Percentiles rank a stretch among this genome's conserved stretches.
These are phyloP conservation scores for Mormoops blainvillei DNA, from an alignment of 2,113 vertebrate genomes.

Conservation along the genomic window DNA sequence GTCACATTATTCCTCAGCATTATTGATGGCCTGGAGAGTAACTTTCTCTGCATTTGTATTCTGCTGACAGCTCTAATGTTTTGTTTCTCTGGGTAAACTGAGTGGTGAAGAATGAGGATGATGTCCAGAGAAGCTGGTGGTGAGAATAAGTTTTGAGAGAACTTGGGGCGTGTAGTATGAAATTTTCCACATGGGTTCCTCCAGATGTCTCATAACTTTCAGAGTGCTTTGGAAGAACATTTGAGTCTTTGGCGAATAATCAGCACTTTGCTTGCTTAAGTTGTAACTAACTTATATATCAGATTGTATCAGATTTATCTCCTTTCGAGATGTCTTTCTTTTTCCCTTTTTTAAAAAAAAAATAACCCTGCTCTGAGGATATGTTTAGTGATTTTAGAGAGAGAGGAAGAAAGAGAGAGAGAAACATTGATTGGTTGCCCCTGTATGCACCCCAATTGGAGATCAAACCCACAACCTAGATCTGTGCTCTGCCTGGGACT, in stretches of 20 bases:
- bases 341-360: too few species aligned
- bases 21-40: neutral
- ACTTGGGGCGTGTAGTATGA: neutral
- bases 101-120: too few species aligned
- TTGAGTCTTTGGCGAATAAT: neutral
- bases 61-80: neutral
- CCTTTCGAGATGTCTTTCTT: neutral
- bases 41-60: neutral
- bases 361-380: too few species aligned
- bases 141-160: neutral
- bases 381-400: too few species aligned
- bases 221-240: neutral
- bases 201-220: neutral
- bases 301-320: neutral
- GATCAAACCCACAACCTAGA: too few species aligned
- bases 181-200: neutral
- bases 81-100: neutral
- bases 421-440: too few species aligned
- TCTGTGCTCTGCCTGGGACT: too few species aligned
- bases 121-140: neutral
- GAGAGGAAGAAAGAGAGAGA: too few species aligned
- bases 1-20: neutral
- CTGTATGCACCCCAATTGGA: too few species aligned
- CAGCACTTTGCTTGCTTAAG: neutral
- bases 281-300: rapidly evolving